phyloP scores from a whole-genome alignment of 2,797 vertebrate genomes.

The Premnoplex brunnescens region DNA sequence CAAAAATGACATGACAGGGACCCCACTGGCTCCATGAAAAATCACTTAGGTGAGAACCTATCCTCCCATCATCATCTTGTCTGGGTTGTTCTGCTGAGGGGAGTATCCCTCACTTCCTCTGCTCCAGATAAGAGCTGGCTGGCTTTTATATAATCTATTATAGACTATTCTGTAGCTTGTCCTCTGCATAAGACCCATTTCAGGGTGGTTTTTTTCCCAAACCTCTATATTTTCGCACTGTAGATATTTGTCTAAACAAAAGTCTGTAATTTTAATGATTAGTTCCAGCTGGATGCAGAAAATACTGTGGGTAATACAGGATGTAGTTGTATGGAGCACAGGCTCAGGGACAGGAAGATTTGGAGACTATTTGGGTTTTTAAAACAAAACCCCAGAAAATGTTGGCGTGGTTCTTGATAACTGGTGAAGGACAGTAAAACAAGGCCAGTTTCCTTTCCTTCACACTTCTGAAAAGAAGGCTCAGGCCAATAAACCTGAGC shows the following conservation, averaged over 20 bases:
- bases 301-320: background rate
- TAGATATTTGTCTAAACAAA: conserved; percentile 19
- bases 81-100: background rate
- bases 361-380: background rate
- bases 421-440: background rate
- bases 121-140: background rate
- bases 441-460: background rate
- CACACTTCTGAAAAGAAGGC: background rate
- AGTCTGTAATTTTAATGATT: conserved; percentile 40
- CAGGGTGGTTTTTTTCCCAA: rapidly evolving
- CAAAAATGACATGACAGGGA: background rate
- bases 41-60: background rate
- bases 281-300: conserved; percentile 28
- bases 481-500: background rate
- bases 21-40: background rate
- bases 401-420: background rate
- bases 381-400: background rate
- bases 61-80: background rate
- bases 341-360: background rate
- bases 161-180: background rate
- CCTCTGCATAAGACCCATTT: background rate
- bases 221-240: background rate
- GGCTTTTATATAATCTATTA: background rate
- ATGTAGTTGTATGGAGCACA: background rate
- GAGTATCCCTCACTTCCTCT: background rate